A percentile compares a stretch with the other conserved stretches of the same genome.
These are phyloP conservation scores for Anseranas semipalmata DNA, from an alignment of 2,113 vertebrate genomes.

Conservation along the genomic window DNA sequence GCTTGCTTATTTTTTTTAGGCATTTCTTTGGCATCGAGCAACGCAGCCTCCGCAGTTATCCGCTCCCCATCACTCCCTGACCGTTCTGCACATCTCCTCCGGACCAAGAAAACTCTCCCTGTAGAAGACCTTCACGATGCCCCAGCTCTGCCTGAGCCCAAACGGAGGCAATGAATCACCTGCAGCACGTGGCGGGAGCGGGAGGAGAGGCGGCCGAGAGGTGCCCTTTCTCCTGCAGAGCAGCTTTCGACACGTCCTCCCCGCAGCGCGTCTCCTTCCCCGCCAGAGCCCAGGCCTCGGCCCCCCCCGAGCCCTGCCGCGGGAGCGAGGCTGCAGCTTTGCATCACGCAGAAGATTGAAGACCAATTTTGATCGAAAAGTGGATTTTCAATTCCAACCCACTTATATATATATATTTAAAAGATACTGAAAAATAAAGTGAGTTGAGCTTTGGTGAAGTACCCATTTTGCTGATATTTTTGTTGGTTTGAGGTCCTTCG, in stretches of 20 bases:
- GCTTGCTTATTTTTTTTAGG: not conserved
- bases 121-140: not conserved
- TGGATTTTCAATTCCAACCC: not conserved
- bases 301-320: not conserved
- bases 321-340: not conserved
- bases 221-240: not conserved
- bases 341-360: not conserved
- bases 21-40: not conserved
- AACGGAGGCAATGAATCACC: not conserved
- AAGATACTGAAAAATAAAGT: not conserved
- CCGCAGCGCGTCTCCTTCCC: not conserved
- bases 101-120: not conserved
- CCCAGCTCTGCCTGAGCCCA: not conserved
- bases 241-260: not conserved
- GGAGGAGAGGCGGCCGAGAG: not conserved
- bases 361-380: not conserved
- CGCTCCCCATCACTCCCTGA: not conserved
- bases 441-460: not conserved
- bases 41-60: not conserved
- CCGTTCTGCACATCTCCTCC: not conserved
- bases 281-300: too few relatives aligned
- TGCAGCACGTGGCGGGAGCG: not conserved
- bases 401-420: not conserved
- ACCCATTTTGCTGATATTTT: not conserved
- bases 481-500: not conserved